phyloP scores from a whole-genome alignment of 2,888 invertebrate species.

The Oscheius sp. region DNA sequence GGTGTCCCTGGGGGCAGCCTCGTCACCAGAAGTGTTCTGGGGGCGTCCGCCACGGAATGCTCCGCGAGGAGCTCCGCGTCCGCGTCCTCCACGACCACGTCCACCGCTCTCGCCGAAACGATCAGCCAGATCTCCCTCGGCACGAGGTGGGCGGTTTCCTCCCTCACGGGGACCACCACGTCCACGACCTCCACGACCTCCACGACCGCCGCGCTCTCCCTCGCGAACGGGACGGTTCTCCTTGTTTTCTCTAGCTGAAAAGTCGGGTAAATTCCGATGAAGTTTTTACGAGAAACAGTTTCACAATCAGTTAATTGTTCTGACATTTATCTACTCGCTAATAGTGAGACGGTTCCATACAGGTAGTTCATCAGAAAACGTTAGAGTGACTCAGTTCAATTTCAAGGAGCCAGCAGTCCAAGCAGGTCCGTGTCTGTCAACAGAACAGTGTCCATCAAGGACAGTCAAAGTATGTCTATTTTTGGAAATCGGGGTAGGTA shows the following conservation, averaged over 20 bases:
- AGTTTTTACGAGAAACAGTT: no score
- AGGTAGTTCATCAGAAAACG: no score
- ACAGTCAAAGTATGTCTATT: no score
- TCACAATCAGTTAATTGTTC: no score
- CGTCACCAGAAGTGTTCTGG: slow-evolving; percentile 35
- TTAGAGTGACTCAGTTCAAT: no score
- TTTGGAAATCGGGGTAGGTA: no score
- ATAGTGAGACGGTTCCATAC: no score
- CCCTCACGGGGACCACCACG: slow-evolving; percentile 46
- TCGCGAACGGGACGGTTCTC: slow-evolving; percentile 36
- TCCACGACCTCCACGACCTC: slow-evolving; percentile 60
- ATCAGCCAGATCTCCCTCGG: slow-evolving; percentile 41
- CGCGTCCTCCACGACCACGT: slow-evolving; percentile 54
- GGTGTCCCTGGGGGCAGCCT: slow-evolving; percentile 40
- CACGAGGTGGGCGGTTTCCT: slow-evolving; percentile 33
- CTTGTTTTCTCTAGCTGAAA: slow-evolving; percentile 25
- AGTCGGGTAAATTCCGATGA: no score
- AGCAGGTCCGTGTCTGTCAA: no score
- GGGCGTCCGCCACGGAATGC: slow-evolving; percentile 47
- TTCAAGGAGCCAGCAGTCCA: no score
- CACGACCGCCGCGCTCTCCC: slow-evolving; percentile 55
- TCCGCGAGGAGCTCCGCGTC: slow-evolving; percentile 39
- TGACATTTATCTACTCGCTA: no score
- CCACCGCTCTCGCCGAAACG: slow-evolving; percentile 53
- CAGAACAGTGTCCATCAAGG: no score